A percentile compares a stretch with the other conserved stretches of the same genome.
phyloP scores from a whole-genome alignment of 1,140 invertebrate species.

The Pogonus chalceus region DNA sequence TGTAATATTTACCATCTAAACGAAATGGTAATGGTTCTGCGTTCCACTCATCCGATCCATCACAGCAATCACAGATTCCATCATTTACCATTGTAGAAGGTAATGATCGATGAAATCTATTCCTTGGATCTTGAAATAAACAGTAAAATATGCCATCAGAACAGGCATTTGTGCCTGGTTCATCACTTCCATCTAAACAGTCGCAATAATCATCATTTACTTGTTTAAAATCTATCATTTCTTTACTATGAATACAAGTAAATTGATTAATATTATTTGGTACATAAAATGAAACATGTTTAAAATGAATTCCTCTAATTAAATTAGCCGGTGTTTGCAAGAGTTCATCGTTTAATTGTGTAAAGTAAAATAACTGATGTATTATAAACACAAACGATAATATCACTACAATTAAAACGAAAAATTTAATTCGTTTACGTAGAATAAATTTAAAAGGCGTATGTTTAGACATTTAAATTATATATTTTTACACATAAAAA shows the following conservation, averaged over 20 bases:
- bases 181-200: constrained; percentile 79
- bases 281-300: constrained; percentile 31
- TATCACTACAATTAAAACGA: background rate
- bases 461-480: background rate
- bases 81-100: constrained; percentile 73
- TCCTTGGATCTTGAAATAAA: constrained; percentile 40
- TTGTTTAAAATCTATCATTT: constrained; percentile 45
- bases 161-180: constrained; percentile 86
- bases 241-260: constrained; percentile 33
- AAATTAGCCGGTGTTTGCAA: background rate
- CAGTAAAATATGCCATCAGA: constrained; percentile 73
- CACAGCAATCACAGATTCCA: constrained; percentile 87
- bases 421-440: background rate
- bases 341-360: background rate
- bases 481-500: background rate
- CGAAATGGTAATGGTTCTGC: constrained; percentile 17
- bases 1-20: constrained; percentile 18
- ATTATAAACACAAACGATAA: background rate
- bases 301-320: constrained; percentile 26
- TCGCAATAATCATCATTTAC: constrained; percentile 95
- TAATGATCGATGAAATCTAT: constrained; percentile 34
- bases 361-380: constrained; percentile 5
- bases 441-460: background rate
- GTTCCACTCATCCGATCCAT: constrained; percentile 68
- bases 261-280: constrained; percentile 34